A percentile compares a stretch with the other conserved stretches of the same genome.
Conservation (phyloP, 2,888 invertebrate species). For the Drosophila nr. medialis region DNA sequence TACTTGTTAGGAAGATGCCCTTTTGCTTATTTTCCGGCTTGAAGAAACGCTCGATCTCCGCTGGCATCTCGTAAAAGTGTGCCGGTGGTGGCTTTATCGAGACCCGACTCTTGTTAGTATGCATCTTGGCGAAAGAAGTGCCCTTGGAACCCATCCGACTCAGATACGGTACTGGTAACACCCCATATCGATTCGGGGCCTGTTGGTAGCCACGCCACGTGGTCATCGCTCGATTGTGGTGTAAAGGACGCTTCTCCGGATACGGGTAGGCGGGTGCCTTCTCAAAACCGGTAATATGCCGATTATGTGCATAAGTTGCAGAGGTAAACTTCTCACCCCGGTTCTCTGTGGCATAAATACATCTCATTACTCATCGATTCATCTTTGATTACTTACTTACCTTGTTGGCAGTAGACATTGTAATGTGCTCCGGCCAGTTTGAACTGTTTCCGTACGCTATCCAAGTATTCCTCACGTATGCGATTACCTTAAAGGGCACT, state of each 20-base stretch:
- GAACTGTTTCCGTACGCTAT: conserved; percentile 50
- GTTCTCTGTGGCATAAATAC: conserved; percentile 46
- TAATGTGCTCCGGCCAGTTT: conserved; percentile 60
- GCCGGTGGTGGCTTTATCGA: conserved; percentile 39
- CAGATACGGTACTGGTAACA: conserved; percentile 49
- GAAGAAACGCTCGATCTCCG: conserved; percentile 56
- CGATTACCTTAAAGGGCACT: conserved; percentile 59
- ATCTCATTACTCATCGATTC: neutral
- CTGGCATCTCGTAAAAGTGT: conserved; percentile 56
- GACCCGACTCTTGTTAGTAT: conserved; percentile 36
- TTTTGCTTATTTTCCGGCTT: conserved; percentile 63
- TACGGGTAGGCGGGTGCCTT: conserved; percentile 32
- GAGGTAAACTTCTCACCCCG: conserved; percentile 37
- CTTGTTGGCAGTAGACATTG: conserved; percentile 48
- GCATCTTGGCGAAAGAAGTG: conserved; percentile 66
- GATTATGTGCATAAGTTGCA: conserved; percentile 44
- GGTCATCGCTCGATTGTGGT: conserved; percentile 47
- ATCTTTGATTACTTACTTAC: conserved; percentile 8
- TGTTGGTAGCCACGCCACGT: conserved; percentile 61
- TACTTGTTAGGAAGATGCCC: conserved; percentile 76
- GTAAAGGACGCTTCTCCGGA: conserved; percentile 48
- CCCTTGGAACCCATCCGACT: conserved; percentile 60
- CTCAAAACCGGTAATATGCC: conserved; percentile 56
- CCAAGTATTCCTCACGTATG: conserved; percentile 50
- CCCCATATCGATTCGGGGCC: conserved; percentile 78